These are phyloP conservation scores for Heliconius cydno DNA, from an alignment of 2,888 invertebrate species.

Conservation along the genomic window DNA sequence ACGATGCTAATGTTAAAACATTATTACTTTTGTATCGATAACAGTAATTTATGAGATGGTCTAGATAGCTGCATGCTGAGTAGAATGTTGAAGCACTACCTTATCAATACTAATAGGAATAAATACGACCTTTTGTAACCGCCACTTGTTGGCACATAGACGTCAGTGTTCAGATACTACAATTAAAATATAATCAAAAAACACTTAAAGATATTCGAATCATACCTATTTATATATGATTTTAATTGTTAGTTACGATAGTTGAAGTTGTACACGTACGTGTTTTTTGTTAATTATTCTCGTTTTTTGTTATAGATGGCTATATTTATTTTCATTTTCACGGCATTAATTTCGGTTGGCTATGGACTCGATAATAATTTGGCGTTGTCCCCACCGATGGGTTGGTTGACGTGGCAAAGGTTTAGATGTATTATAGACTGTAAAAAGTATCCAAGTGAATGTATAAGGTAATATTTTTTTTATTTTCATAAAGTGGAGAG, in stretches of 20 bases:
- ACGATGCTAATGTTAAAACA: not conserved
- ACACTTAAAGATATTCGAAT: not conserved
- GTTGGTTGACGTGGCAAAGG: conserved; percentile 88
- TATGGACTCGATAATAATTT: conserved; percentile 84
- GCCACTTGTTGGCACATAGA: not conserved
- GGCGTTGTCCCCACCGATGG: conserved; percentile 88
- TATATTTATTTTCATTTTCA: conserved; percentile 46
- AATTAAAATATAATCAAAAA: conserved; percentile 18
- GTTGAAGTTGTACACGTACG: not conserved
- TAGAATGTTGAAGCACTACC: conserved; percentile 25
- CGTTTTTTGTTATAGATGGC: conserved; percentile 37
- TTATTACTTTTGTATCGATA: conserved; percentile 11
- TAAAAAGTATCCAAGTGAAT: conserved; percentile 84
- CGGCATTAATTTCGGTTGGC: conserved; percentile 50
- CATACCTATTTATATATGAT: not conserved
- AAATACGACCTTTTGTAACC: conserved; percentile 14
- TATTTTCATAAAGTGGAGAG: too few relatives aligned
- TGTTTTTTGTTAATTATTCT: not conserved
- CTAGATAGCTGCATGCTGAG: conserved; percentile 45
- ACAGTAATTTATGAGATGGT: conserved; percentile 31
- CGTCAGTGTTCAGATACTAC: not conserved
- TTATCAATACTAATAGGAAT: conserved; percentile 32
- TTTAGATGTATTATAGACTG: conserved; percentile 87
- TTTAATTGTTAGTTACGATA: not conserved
- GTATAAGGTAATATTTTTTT: conserved; percentile 82